These are phyloP conservation scores for Sclerodermus sp. DNA, from an alignment of 2,888 invertebrate genomes.

Conservation along the genomic window DNA sequence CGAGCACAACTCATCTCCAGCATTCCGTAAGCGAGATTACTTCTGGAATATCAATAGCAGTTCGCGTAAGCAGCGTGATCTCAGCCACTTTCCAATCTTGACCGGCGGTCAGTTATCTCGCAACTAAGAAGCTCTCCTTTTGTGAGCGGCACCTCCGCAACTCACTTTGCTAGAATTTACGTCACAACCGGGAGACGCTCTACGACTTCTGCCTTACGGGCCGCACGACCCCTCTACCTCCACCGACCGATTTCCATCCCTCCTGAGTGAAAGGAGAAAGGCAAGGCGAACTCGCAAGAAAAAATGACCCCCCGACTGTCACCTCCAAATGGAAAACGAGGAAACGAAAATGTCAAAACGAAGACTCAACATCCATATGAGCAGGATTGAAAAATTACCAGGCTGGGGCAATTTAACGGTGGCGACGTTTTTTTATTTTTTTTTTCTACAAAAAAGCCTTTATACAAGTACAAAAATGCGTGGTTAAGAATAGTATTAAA, in stretches of 20 bases:
- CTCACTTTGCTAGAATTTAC: background rate
- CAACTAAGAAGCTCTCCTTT: slow-evolving; percentile 25
- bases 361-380: too few species aligned
- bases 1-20: too few species aligned
- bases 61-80: too few species aligned
- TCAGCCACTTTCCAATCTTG: slow-evolving; percentile 45
- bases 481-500: slow-evolving; percentile 46
- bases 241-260: background rate
- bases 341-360: background rate
- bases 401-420: slow-evolving; percentile 40
- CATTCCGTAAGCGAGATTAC: too few species aligned
- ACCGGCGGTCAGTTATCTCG: slow-evolving; percentile 30
- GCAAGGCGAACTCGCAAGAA: slow-evolving; percentile 32
- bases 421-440: slow-evolving; percentile 55
- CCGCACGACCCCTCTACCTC: too few species aligned
- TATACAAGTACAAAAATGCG: slow-evolving; percentile 57
- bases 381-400: slow-evolving; percentile 12
- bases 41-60: too few species aligned
- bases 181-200: slow-evolving; percentile 5
- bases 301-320: slow-evolving; percentile 1
- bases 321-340: slow-evolving; percentile 17
- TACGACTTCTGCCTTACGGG: slow-evolving; percentile 10
- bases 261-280: slow-evolving; percentile 55
- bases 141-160: slow-evolving; percentile 13
- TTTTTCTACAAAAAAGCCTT: slow-evolving; percentile 57